Base-by-base conservation (phyloP, 2,113 vertebrate species). In the Tetraodon nigroviridis region DNA sequence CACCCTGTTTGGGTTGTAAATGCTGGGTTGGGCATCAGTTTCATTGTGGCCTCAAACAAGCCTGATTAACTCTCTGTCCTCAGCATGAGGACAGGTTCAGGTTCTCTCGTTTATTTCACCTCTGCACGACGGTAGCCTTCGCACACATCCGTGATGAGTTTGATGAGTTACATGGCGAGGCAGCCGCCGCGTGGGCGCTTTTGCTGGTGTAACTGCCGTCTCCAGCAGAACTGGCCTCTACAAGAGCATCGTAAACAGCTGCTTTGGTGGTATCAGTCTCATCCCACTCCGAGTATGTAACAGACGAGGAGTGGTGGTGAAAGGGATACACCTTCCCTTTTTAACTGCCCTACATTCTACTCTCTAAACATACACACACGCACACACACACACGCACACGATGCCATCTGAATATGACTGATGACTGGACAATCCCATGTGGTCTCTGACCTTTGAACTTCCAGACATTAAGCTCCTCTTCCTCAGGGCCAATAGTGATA, bases 271-370 rank as follows among this genome's bases (percentile, higher is more conserved):
- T 32, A 64, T 67, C 64, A 20, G 17, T 42, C 67, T 48, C 66
- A 64, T 59, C 55, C 49, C 37, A 20, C 62, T 61, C 19, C 19
- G 65, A 47, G 60, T 56, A 37, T 65, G 58, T 29, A 69, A 59
- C 58, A 64, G 32, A 14, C 51, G 13, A 71, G 70, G 69, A n/a
- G 78, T 67, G 71, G 71, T 46, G 60, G 55, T 78, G 83, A 78
- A 82, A 81, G 70, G 58, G 70, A 84, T 81, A 82, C 82, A 78
- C 64, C 80, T 80, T 83, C 86, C 80, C 61, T 65, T 80, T 86
- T 86, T 87, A 87, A 77, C 83, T 80, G 82, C 49, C 78, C 80
- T 81, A 84, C 76, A 82, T 86, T 84, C 80, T 71, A 37, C 75
- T 37, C 61, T 42, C 29, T n/a, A 18, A 17, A 48, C 18, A 18